Evolutionary conservation across 2,113 vertebrate genomes (phyloP).

Genomic region (Haemorhous mexicanus): DNA sequence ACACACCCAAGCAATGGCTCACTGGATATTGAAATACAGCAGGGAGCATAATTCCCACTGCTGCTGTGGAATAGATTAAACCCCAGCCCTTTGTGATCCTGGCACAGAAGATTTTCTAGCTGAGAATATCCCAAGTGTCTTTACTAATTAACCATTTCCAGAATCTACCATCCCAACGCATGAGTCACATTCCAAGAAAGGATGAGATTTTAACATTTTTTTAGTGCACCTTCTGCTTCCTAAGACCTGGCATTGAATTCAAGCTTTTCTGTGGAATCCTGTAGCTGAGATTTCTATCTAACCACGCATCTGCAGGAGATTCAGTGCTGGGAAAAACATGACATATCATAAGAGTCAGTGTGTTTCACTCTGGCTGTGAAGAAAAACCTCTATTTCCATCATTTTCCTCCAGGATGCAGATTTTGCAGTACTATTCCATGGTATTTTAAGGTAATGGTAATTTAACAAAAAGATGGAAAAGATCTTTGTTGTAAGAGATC

Average conservation of each 20-base stretch:
- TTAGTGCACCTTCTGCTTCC: conserved; percentile 5
- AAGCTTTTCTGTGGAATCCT: background rate
- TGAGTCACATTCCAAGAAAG: background rate
- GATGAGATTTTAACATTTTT: background rate
- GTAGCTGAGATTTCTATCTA: background rate
- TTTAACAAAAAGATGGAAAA: background rate
- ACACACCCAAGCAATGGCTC: background rate
- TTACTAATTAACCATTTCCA: conserved; percentile 17
- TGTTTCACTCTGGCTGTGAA: background rate
- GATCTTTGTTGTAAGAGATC: background rate
- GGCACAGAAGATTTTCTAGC: background rate
- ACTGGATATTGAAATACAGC: background rate
- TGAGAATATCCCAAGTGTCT: conserved; percentile 9
- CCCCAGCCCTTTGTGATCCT: background rate
- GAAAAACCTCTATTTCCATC: background rate
- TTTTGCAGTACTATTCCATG: background rate
- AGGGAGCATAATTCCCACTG: background rate
- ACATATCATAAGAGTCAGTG: background rate
- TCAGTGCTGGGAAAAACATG: background rate
- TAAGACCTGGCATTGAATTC: background rate
- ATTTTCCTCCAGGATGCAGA: background rate
- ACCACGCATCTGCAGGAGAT: background rate
- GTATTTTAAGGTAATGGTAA: background rate
- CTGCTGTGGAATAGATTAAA: background rate
- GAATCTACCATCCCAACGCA: background rate